Conservation (phyloP, 1,140 invertebrate genomes). For the Drosophila kepulauana region DNA sequence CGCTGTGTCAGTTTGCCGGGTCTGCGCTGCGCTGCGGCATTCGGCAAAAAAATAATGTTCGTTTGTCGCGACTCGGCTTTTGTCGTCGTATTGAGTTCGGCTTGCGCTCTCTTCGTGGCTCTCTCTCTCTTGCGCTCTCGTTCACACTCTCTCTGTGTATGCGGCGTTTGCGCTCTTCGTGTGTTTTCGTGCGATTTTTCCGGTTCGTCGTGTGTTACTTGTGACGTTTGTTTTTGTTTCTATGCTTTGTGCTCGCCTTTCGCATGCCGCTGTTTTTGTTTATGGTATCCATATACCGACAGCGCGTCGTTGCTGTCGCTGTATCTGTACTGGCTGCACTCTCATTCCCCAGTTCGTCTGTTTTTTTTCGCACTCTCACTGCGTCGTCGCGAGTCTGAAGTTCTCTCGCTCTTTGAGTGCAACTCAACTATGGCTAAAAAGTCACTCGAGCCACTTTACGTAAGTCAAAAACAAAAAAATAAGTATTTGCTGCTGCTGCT, state of each 20-base stretch:
- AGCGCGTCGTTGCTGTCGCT: conserved; percentile 10
- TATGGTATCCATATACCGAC: conserved; percentile 65
- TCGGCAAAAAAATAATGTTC: conserved; percentile 3
- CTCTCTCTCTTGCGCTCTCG: conserved; percentile 14
- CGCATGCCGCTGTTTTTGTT: conserved; percentile 68
- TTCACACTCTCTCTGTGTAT: conserved; percentile 17
- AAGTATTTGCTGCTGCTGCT: conserved; percentile 39
- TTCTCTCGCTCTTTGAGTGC: conserved; percentile 30
- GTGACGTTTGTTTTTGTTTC: conserved; percentile 79
- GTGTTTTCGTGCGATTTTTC: conserved; percentile 40
- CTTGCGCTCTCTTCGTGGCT: conserved; percentile 15
- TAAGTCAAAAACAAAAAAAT: conserved; percentile 53
- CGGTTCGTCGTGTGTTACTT: conserved; percentile 44
- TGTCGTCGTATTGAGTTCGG: conserved; percentile 27
- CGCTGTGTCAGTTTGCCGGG: conserved; percentile 55
- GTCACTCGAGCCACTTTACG: conserved; percentile 58
- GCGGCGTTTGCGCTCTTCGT: conserved; percentile 18
- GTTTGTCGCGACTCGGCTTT: conserved; percentile 26
- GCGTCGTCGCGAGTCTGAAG: conserved; percentile 52
- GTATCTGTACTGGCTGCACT: conserved; percentile 21
- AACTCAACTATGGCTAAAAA: conserved; percentile 37
- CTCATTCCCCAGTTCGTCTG: conserved; percentile 2
- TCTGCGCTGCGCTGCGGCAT: conserved; percentile 40
- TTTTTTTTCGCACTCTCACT: conserved; percentile 36
- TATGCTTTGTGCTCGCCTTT: conserved; percentile 78